These are phyloP conservation scores for Promerops cafer DNA, from an alignment of 2,113 vertebrate species.

Conservation along the genomic window DNA sequence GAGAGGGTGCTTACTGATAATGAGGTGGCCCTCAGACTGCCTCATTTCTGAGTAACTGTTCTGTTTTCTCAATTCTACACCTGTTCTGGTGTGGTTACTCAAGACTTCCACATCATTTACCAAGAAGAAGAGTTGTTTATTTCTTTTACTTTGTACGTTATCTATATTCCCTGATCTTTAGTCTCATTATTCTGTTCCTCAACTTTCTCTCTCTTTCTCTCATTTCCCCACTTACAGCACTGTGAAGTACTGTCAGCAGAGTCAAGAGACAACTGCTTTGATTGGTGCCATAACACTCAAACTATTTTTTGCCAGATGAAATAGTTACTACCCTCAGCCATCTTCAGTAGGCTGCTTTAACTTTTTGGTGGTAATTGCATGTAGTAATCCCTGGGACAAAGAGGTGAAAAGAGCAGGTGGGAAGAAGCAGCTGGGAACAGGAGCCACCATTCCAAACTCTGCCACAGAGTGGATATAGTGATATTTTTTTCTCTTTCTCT, in stretches of 20 bases:
- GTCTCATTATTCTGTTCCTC: not conserved
- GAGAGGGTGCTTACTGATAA: no score
- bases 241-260: not conserved
- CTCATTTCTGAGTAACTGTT: no score
- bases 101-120: no score
- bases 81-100: no score
- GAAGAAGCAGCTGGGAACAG: not conserved
- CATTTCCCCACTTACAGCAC: not conserved
- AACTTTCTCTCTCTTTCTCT: not conserved
- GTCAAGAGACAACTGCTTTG: not conserved
- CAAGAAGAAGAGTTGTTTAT: not conserved
- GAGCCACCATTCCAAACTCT: not conserved
- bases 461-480: not conserved
- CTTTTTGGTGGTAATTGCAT: not conserved
- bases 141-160: not conserved
- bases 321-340: not conserved
- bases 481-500: not conserved
- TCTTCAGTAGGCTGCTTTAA: not conserved
- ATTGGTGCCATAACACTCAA: not conserved
- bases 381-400: not conserved
- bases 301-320: not conserved
- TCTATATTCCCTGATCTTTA: not conserved
- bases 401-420: not conserved
- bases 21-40: no score
- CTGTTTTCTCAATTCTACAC: no score